Base-by-base conservation (phyloP, 2,113 vertebrate genomes). In the Salvelinus namaycush region DNA sequence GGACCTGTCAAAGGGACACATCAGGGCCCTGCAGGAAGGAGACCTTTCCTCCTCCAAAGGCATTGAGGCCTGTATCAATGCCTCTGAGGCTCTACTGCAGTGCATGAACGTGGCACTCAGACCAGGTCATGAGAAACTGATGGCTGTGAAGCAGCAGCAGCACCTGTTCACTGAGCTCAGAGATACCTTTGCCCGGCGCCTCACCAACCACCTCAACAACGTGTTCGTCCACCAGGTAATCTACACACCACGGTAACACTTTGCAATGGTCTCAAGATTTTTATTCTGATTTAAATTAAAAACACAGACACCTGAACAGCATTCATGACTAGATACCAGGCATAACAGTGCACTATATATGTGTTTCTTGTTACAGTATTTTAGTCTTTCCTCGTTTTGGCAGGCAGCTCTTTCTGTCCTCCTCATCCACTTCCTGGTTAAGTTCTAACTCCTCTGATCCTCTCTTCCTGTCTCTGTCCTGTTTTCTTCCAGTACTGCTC, bases 151-250 rank as follows among this genome's bases (percentile, higher is more conserved):
- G 65, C 95, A 99, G 77, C 98, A 99, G 27, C 96, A 97, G 87
- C 94, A 94, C 51, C 93, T 95, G 3, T 99, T 99, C 20, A 86
- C 91, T 62, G 95, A 98, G 3, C 89, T 99, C 68, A 93, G 96
- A 27, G 97, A 99, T 76, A 92, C 93, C 0, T 99, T 99, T 83
- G 96, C 98, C 13, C 94, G 96, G 68, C 95, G 97, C 75, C 95
- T 99, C 76, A 96, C 97, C 80, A 99, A 94, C 84, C 97, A 99
- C 81, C 95, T 99, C 87, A 99, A 99, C 94, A 99, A 99, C 0
- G 96, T 99, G 12, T 99, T 99, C 86, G 96, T 99, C 76, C 95
- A 96, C 66, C 95, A 97, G 95, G 95, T 97, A 95, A 68, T 34
- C 11, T 67, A 65, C 54, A 16, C 64, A 14, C 51, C 51, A 54